Evolutionary conservation across 2,113 vertebrate genomes (phyloP).

Genomic region (Hemiscyllium ocellatum): DNA sequence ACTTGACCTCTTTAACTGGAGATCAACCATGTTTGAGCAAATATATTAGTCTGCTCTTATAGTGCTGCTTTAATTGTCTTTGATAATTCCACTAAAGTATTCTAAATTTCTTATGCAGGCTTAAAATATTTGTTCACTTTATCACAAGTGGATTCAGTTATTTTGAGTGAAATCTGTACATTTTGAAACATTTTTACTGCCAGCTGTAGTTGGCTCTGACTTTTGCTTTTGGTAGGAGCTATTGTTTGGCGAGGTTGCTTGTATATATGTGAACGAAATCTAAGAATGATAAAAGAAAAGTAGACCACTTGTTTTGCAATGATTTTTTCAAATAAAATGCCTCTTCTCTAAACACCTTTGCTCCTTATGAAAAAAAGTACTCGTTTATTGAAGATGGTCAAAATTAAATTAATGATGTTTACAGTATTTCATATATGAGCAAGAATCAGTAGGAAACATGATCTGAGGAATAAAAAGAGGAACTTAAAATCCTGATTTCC

Average conservation of each 20-base stretch:
- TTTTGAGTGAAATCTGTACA: background rate
- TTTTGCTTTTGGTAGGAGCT: background rate
- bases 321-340: background rate
- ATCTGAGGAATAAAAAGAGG: constrained; percentile 10
- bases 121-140: background rate
- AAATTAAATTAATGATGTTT: background rate
- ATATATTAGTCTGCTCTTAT: background rate
- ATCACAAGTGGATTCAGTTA: background rate
- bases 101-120: background rate
- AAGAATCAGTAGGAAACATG: background rate
- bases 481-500: background rate
- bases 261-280: background rate
- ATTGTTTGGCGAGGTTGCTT: background rate
- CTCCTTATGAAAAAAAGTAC: too few relatives aligned
- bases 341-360: background rate
- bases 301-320: background rate
- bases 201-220: background rate
- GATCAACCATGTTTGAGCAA: background rate
- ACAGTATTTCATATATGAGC: background rate
- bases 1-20: background rate
- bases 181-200: background rate
- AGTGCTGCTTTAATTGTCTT: background rate
- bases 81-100: background rate
- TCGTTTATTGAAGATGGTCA: background rate
- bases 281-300: background rate